Percentiles rank a stretch among this genome's conserved stretches.
Evolutionary conservation across 2,888 invertebrate genomes (phyloP).

Genomic region (Caenorhabditis sp.): DNA sequence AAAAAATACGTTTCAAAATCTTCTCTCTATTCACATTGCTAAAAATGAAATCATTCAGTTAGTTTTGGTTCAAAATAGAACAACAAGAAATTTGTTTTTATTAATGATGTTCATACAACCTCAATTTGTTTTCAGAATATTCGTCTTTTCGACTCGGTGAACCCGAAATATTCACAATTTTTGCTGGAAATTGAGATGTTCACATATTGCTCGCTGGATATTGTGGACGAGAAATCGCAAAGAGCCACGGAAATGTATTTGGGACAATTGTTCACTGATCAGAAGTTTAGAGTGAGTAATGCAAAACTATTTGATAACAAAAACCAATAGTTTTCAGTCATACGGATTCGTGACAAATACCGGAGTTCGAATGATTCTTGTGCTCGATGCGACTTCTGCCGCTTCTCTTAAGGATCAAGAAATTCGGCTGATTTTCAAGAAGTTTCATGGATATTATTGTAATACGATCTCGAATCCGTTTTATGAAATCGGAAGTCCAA

Average conservation of each 20-base stretch:
- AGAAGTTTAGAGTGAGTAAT: slow-evolving; percentile 55
- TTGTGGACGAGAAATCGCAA: slow-evolving; percentile 60
- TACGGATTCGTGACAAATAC: slow-evolving; percentile 68
- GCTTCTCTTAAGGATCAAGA: slow-evolving; percentile 59
- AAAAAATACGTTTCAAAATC: too few relatives aligned
- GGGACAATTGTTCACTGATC: slow-evolving; percentile 56
- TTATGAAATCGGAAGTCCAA: slow-evolving; percentile 88
- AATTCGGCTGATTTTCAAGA: slow-evolving; percentile 80
- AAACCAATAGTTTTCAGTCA: slow-evolving; percentile 47
- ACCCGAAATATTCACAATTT: slow-evolving; percentile 35
- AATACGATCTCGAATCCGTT: slow-evolving; percentile 96
- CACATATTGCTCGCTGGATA: slow-evolving; percentile 63
- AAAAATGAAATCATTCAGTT: too few relatives aligned
- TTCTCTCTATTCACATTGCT: too few relatives aligned
- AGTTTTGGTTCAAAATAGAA: too few relatives aligned
- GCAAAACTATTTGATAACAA: too few relatives aligned
- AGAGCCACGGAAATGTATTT: slow-evolving; percentile 55
- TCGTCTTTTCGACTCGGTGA: slow-evolving; percentile 54
- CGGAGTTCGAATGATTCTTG: slow-evolving; percentile 61
- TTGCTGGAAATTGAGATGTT: slow-evolving; percentile 60
- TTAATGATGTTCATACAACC: too few relatives aligned
- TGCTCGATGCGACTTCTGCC: slow-evolving; percentile 50
- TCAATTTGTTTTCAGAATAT: slow-evolving; percentile 53
- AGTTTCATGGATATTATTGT: slow-evolving; percentile 88
- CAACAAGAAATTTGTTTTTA: too few relatives aligned